Percentiles rank a stretch among this genome's conserved stretches.
These are phyloP conservation scores for Phlogophora meticulosa DNA, from an alignment of 2,888 invertebrate species.

Conservation along the genomic window DNA sequence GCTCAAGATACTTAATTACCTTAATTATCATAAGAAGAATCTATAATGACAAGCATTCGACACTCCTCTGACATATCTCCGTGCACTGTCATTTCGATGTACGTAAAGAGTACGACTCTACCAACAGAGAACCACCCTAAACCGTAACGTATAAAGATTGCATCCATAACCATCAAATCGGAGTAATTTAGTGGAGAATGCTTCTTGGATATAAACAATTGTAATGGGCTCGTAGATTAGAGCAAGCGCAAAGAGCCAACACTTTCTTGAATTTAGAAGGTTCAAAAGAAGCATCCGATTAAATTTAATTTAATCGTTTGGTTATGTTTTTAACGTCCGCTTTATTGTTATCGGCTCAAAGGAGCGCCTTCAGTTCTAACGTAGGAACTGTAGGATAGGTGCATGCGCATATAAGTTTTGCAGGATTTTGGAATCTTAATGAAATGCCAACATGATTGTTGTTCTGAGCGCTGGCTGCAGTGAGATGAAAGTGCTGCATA, in stretches of 20 bases:
- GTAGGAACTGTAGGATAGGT: background rate
- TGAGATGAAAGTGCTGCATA: conserved; percentile 46
- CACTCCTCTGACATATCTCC: too few species aligned
- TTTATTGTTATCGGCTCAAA: background rate
- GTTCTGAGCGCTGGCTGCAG: conserved; percentile 12
- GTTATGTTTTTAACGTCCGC: background rate
- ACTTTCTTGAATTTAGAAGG: background rate
- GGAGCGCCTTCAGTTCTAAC: background rate
- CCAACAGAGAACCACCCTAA: too few species aligned
- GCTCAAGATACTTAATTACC: background rate
- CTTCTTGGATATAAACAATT: background rate
- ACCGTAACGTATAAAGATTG: too few species aligned
- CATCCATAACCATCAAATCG: too few species aligned
- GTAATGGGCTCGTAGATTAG: background rate
- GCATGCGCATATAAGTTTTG: background rate
- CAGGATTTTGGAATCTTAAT: background rate
- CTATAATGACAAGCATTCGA: background rate
- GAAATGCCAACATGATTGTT: background rate
- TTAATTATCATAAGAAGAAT: background rate
- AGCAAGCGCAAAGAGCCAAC: background rate
- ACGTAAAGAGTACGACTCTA: too few species aligned
- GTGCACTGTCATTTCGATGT: too few species aligned
- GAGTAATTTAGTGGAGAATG: background rate
- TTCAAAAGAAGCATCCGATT: conserved; percentile 1
- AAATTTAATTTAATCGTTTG: background rate